phyloP scores from a whole-genome alignment of 2,113 vertebrate species.

The Anser cygnoides region DNA sequence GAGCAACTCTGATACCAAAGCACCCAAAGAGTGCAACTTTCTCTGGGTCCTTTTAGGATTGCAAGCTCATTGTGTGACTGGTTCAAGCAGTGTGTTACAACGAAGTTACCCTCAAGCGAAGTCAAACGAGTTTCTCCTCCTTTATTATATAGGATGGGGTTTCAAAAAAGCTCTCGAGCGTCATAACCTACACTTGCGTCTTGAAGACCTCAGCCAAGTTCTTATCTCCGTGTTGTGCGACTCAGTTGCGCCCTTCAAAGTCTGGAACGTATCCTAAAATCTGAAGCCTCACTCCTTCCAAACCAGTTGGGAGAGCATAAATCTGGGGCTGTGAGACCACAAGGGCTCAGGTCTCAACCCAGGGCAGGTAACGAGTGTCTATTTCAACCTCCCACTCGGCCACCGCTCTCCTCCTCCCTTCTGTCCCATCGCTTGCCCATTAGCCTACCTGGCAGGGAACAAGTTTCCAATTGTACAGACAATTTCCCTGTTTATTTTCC shows the following conservation, averaged over 20 bases:
- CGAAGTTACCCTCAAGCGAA: not conserved
- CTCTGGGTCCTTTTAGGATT: not conserved
- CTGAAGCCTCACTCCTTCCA: not conserved
- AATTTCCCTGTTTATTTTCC: not conserved
- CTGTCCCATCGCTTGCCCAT: not conserved
- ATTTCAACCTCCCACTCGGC: not conserved
- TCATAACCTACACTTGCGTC: not conserved
- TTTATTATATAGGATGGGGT: not conserved
- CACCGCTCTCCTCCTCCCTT: not conserved
- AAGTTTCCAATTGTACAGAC: not conserved
- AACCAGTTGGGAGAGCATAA: not conserved
- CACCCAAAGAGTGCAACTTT: not conserved
- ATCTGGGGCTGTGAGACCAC: not conserved
- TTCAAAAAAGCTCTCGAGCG: not conserved
- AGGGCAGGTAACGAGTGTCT: not conserved
- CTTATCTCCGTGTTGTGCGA: not conserved
- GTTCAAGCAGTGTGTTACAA: not conserved
- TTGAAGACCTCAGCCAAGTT: not conserved
- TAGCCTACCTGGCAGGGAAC: not conserved
- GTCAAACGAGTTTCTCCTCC: not conserved
- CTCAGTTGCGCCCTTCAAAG: not conserved
- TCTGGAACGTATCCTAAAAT: not conserved
- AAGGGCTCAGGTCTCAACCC: not conserved
- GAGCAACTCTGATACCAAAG: not conserved
- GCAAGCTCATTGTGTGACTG: not conserved